Percentiles rank a stretch among this genome's conserved stretches.
phyloP scores from a whole-genome alignment of 2,797 vertebrate genomes.

The Falco berigora region DNA sequence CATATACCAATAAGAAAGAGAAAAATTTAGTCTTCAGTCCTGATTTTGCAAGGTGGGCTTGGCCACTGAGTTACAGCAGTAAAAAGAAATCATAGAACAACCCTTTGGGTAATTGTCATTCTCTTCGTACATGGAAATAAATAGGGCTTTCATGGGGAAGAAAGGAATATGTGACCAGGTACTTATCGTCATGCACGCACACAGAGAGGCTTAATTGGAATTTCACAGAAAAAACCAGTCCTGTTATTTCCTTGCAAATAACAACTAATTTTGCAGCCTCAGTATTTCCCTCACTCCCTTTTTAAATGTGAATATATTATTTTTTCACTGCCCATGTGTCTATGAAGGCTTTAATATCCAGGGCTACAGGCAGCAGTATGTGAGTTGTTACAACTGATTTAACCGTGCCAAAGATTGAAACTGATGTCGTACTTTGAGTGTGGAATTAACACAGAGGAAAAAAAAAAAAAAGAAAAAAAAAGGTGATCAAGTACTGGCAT shows the following conservation, averaged over 20 bases:
- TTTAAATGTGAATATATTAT: not conserved
- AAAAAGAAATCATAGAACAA: not conserved
- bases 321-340: not conserved
- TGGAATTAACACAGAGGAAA: not conserved
- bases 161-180: not conserved
- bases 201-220: not conserved
- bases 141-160: not conserved
- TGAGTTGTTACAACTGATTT: not conserved
- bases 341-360: not conserved
- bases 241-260: not conserved
- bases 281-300: not conserved
- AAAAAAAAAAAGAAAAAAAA: not conserved
- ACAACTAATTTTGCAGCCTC: not conserved
- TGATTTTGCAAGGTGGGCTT: not conserved
- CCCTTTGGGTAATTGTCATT: not conserved
- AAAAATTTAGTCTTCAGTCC: not conserved
- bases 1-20: not conserved
- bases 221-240: not conserved
- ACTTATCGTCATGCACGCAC: not conserved
- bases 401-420: not conserved
- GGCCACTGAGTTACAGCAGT: not conserved
- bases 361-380: not conserved
- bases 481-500: not conserved
- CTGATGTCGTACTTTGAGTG: not conserved
- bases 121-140: not conserved